Base-by-base conservation (phyloP, 2,113 vertebrate genomes). In the Ranitomeya variabilis region DNA sequence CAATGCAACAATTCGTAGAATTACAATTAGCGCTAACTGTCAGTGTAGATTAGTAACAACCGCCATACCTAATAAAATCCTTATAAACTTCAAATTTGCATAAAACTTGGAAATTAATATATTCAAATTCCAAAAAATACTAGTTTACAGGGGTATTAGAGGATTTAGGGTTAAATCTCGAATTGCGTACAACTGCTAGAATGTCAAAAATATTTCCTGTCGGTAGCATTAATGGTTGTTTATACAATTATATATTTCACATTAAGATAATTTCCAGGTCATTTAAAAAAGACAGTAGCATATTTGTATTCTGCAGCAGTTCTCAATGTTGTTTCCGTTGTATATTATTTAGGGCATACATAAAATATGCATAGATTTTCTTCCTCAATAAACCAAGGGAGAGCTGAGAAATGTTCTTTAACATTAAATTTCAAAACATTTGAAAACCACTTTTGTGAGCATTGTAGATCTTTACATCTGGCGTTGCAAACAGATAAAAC, bases 401-500 rank as follows among this genome's bases (percentile, higher is more conserved):
- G 67, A 83, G 67, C 45, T 71, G 13, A 73, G 64, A 87, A 87
- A 82, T 51, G 74, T 74, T 78, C 37, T 86, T 64, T 64, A 78
- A 87, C 86, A 81, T 69, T 87, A 69, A 71, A 79, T 87, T 81
- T 87, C 60, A 89, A 77, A 89, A 84, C 80, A 83, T n/a, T 37
- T 74, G 67, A 88, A 82, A 88, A 82, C 16, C 45, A 82, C 77
- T 88, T 88, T 88, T 82, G 79, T 82, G 79, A 37, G 71, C 60
- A 84, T 84, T 84, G 71, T 83, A 89, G 71, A 83, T 83, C 80
- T 76, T 89, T 89, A 89, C 87, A 89, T 89, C 87, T 83, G 87
- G 71, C 80, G 69, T 89, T 78, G 80, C 71, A 84, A 73, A 78
- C 80, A 89, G 87, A 84, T 89, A 83, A 89, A 88, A 84, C 74